These are phyloP conservation scores for Osmerus mordax DNA, from an alignment of 2,113 vertebrate genomes.

Conservation along the genomic window DNA sequence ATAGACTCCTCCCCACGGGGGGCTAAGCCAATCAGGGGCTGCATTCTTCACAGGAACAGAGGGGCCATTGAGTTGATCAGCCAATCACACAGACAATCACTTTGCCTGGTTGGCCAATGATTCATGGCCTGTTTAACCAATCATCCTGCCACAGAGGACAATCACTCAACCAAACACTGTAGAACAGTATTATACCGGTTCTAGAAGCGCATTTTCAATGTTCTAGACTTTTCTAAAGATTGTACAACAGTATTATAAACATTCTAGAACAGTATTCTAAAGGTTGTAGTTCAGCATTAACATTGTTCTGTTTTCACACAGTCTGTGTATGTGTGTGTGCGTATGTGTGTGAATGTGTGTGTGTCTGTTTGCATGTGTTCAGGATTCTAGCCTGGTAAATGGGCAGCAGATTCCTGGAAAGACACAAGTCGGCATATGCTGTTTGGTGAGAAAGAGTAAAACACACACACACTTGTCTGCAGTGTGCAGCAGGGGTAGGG, in stretches of 20 bases:
- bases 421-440: not conserved
- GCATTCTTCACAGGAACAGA: constrained; percentile 1
- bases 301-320: not conserved
- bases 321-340: not conserved
- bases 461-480: not conserved
- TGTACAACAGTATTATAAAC: too few relatives aligned
- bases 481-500: too few relatives aligned
- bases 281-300: too few relatives aligned
- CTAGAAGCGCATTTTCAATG: not conserved
- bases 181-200: not conserved
- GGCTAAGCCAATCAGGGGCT: not conserved
- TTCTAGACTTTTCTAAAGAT: not conserved
- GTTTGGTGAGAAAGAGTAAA: not conserved
- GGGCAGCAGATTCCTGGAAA: not conserved
- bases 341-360: not conserved
- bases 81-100: too few relatives aligned
- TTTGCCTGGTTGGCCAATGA: too few relatives aligned
- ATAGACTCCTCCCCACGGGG: not conserved
- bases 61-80: not conserved
- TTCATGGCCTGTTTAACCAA: not conserved
- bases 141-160: not conserved
- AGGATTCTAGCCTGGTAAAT: not conserved
- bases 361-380: not conserved
- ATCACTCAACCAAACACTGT: not conserved
- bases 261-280: too few relatives aligned